Percentiles rank a stretch among this genome's conserved stretches.
These are phyloP conservation scores for Nematopogon swammerdamellus DNA, from an alignment of 2,888 invertebrate genomes.

Conservation along the genomic window DNA sequence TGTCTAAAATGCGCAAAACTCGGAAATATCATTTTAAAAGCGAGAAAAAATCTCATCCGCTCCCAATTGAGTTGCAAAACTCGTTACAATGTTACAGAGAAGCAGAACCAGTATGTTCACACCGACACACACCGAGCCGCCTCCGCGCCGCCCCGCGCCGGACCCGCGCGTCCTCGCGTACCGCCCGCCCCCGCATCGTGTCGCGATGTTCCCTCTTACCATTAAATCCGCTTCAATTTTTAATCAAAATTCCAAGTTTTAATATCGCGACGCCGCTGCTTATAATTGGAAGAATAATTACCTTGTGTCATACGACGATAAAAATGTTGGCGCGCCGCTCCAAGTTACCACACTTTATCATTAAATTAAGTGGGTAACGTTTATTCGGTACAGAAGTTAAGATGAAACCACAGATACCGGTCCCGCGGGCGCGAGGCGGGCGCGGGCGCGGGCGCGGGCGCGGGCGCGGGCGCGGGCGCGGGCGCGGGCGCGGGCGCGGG, in stretches of 20 bases:
- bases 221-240: constrained; percentile 36
- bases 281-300: constrained; percentile 42
- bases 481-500: background rate
- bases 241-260: constrained; percentile 47
- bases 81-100: no score
- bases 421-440: background rate
- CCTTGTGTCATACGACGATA: constrained; percentile 30
- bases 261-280: constrained; percentile 33
- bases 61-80: no score
- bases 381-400: constrained; percentile 3
- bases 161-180: no score
- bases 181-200: no score
- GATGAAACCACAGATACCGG: background rate
- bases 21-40: no score
- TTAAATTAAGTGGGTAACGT: constrained; percentile 18
- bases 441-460: background rate
- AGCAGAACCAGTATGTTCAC: no score
- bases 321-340: constrained; percentile 21
- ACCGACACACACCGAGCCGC: no score
- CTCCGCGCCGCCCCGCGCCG: no score
- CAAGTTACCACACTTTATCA: constrained; percentile 21
- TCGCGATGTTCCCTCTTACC: no score
- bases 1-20: no score
- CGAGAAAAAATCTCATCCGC: no score
- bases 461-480: constrained; percentile 4